Base-by-base conservation (phyloP, 2,113 vertebrate species). In the Rhinogobius similis region DNA sequence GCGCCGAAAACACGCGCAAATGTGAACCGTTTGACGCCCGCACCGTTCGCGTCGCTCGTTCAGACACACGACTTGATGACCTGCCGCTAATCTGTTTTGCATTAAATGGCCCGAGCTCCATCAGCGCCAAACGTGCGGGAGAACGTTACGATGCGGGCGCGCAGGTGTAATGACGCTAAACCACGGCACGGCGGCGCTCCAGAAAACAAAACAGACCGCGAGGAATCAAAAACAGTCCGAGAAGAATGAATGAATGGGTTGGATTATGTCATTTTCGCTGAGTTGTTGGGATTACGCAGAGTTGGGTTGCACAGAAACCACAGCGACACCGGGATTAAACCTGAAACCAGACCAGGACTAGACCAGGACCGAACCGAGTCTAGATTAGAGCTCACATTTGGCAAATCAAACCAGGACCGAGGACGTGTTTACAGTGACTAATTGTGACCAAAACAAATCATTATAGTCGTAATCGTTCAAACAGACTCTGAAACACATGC, bases 1-100 rank as follows among this genome's bases (percentile, higher is more conserved):
- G 52, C 10, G 11, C 1, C 10, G 12, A 1, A 24, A 53, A 53
- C 23, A 12, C 21, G 0, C 21, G 52, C 21, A 26, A 14, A 14
- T n/a, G 12, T 9, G 1, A 7, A 55, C 1, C 20, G 9, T 10
- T 24, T 24, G 11, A 14, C 23, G 24, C 24, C 53, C 6, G 3
- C 4, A 16, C 24, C 16, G 26, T 29, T 29, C 8, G 29, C 55
- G 18, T 14, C 1, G 12, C n/a, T n/a, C n/a, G n/a, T n/a, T n/a
- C n/a, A n/a, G 23, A 13, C 5, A 11, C 5, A 9, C 5, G 9
- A 29, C 55, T 58, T 58, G 16, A 58, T 58, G 20, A 58, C 24
- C 55, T 20, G 55, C 55, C 20, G 55, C 55, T 58, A 56, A 56
- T 29, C 24, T 56, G 53, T 56, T 56, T 56, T 56, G 26, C 53